A percentile compares a stretch with the other conserved stretches of the same genome.
Evolutionary conservation across 2,797 vertebrate genomes (phyloP).

Genomic region (Helicolenus hilgendorfi): DNA sequence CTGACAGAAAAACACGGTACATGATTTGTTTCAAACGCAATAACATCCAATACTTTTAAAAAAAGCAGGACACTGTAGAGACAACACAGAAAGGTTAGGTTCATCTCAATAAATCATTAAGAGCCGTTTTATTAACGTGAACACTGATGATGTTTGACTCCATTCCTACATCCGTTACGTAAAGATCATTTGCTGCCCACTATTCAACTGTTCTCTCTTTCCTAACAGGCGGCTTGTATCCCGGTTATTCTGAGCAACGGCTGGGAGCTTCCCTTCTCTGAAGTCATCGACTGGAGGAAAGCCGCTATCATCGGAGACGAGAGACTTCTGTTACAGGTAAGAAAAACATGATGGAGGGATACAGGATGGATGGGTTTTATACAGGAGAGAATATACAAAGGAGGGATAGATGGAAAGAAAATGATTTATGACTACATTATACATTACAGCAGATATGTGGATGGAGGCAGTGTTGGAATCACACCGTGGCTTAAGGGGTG

Average conservation of each 20-base stretch:
- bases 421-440: too few species aligned
- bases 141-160: neutral
- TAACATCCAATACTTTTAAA: neutral
- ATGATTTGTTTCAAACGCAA: neutral
- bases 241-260: conserved; percentile 91
- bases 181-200: neutral
- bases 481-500: neutral
- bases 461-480: too few species aligned
- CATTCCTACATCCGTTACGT: neutral
- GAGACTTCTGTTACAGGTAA: conserved; percentile 90
- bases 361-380: neutral
- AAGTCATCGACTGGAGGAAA: conserved; percentile 92
- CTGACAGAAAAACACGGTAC: neutral
- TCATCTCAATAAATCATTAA: neutral
- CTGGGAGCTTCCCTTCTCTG: conserved; percentile 92
- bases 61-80: neutral
- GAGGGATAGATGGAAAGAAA: neutral
- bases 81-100: neutral
- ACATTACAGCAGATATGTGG: too few species aligned
- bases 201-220: neutral
- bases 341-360: neutral
- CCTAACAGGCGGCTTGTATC: conserved; percentile 89
- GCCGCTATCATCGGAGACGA: conserved; percentile 90
- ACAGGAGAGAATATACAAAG: neutral
- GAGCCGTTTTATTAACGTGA: neutral